These are phyloP conservation scores for Nematolebias whitei DNA, from an alignment of 2,113 vertebrate species.

Conservation along the genomic window DNA sequence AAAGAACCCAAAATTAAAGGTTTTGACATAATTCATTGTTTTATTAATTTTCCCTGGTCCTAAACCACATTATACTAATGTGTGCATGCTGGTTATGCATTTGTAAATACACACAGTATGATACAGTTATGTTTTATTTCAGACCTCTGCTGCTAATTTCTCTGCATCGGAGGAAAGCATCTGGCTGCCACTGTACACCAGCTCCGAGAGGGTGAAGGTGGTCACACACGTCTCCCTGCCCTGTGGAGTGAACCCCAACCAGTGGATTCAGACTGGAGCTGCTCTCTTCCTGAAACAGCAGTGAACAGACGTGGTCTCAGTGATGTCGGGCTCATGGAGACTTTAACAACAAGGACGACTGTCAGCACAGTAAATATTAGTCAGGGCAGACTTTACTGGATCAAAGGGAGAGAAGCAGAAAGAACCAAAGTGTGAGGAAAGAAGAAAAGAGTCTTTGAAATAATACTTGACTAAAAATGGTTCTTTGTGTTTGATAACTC, in stretches of 20 bases:
- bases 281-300: slow-evolving; percentile 93
- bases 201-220: slow-evolving; percentile 87
- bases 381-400: not conserved
- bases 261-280: slow-evolving; percentile 94
- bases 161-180: slow-evolving; percentile 85
- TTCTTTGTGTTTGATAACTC: not conserved
- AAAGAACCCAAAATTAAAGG: too few relatives aligned
- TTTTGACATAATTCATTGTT: too few relatives aligned
- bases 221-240: slow-evolving; percentile 91
- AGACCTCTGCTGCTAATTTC: slow-evolving; percentile 82
- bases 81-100: not conserved
- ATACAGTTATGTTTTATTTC: not conserved
- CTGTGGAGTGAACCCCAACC: slow-evolving; percentile 86
- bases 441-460: not conserved
- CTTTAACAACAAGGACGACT: not conserved
- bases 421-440: slow-evolving; percentile 9
- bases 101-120: not conserved
- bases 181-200: slow-evolving; percentile 90
- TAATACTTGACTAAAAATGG: not conserved
- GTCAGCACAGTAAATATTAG: not conserved
- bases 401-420: not conserved
- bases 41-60: too few relatives aligned
- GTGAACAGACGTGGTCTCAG: slow-evolving; percentile 55
- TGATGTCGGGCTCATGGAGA: not conserved
- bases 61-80: not conserved